These are phyloP conservation scores for Probaryconus sp. DNA, from an alignment of 1,140 invertebrate genomes.

Conservation along the genomic window DNA sequence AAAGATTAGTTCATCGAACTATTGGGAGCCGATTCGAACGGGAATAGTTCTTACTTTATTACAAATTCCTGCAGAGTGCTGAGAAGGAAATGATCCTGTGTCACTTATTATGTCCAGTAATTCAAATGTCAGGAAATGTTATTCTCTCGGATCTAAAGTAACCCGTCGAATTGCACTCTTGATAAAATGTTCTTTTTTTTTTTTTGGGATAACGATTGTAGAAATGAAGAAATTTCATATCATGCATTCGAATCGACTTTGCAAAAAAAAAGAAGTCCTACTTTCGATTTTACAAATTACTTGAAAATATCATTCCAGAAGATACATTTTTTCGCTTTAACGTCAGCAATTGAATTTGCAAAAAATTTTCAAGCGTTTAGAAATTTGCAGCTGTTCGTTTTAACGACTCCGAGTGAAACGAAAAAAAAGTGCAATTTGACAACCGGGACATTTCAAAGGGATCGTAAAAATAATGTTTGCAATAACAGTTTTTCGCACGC, in stretches of 20 bases:
- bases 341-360: too few relatives aligned
- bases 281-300: too few relatives aligned
- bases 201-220: conserved; percentile 10
- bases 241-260: too few relatives aligned
- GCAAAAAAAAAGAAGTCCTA: too few relatives aligned
- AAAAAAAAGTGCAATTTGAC: too few relatives aligned
- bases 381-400: too few relatives aligned
- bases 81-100: conserved; percentile 40
- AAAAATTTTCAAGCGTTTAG: too few relatives aligned
- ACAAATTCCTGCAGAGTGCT: conserved; percentile 38
- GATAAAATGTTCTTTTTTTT: conserved; percentile 6
- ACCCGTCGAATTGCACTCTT: conserved; percentile 1
- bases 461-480: conserved; percentile 31
- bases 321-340: too few relatives aligned
- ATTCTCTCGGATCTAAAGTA: conserved; percentile 5
- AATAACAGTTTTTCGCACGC: conserved; percentile 26
- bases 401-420: neutral
- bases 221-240: conserved; percentile 4
- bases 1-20: conserved; percentile 46
- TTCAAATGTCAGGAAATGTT: conserved; percentile 35
- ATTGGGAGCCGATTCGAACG: conserved; percentile 28
- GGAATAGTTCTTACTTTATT: conserved; percentile 46
- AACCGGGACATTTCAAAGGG: neutral
- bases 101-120: conserved; percentile 51
- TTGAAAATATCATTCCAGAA: too few relatives aligned